These are phyloP conservation scores for Caenorhabditis sp. DNA, from an alignment of 2,888 invertebrate genomes.

Conservation along the genomic window DNA sequence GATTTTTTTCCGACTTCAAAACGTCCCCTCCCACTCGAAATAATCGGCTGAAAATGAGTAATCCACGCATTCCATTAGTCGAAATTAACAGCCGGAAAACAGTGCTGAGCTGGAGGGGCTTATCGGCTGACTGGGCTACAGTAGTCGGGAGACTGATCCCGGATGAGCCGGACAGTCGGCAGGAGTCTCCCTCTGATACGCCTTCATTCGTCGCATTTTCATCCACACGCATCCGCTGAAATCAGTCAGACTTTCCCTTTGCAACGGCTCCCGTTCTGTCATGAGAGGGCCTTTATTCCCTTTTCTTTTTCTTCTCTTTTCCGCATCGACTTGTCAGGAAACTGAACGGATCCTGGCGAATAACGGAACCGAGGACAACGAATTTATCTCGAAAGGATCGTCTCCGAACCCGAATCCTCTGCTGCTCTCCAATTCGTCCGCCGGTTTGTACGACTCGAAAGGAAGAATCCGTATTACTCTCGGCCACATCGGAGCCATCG, in stretches of 20 bases:
- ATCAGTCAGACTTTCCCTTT: background rate
- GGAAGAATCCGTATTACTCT: slow-evolving; percentile 65
- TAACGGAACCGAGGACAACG: slow-evolving; percentile 45
- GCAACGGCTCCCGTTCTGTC: background rate
- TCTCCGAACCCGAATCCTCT: slow-evolving; percentile 53
- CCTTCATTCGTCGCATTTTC: slow-evolving; percentile 36
- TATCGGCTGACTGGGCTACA: slow-evolving; percentile 43
- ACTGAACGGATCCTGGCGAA: slow-evolving; percentile 45
- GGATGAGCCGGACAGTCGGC: slow-evolving; percentile 23
- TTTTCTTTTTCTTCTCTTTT: slow-evolving; percentile 1
- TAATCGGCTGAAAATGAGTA: slow-evolving; percentile 22
- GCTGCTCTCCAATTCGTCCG: slow-evolving; percentile 36
- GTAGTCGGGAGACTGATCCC: slow-evolving; percentile 33
- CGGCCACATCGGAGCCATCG: slow-evolving; percentile 77
- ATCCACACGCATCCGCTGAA: background rate
- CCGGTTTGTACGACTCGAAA: slow-evolving; percentile 49
- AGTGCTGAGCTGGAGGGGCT: slow-evolving; percentile 18
- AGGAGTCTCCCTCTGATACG: background rate
- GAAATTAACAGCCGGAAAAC: slow-evolving; percentile 29
- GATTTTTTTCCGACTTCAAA: background rate
- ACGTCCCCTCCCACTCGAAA: slow-evolving; percentile 10
- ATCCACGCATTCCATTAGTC: slow-evolving; percentile 35
- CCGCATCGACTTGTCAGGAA: slow-evolving; percentile 33
- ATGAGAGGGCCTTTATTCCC: slow-evolving; percentile 7
- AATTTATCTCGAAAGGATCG: slow-evolving; percentile 12